These are phyloP conservation scores for Gymnocheta viridis DNA, from an alignment of 2,888 invertebrate genomes.

Conservation along the genomic window DNA sequence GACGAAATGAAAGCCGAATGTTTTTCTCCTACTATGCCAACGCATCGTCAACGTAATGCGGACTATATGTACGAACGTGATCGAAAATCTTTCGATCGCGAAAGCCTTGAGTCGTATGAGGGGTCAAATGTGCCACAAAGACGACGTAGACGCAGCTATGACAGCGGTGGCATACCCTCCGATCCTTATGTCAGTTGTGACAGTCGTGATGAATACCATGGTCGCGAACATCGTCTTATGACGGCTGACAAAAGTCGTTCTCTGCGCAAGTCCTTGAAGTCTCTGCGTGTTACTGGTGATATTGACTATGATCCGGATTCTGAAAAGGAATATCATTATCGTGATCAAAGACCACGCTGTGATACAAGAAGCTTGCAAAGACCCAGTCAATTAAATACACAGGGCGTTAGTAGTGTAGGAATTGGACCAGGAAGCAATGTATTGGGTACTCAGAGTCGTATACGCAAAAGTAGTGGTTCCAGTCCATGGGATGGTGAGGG, in stretches of 20 bases:
- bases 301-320: conserved; percentile 83
- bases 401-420: conserved; percentile 68
- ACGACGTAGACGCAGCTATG: conserved; percentile 80
- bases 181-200: conserved; percentile 82
- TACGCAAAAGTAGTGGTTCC: conserved; percentile 82
- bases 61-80: conserved; percentile 81
- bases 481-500: conserved; percentile 84
- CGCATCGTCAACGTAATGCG: conserved; percentile 58
- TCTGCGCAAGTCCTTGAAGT: conserved; percentile 79
- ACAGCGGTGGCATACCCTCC: conserved; percentile 76
- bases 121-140: conserved; percentile 74
- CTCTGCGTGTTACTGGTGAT: conserved; percentile 79
- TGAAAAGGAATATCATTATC: conserved; percentile 82
- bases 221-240: conserved; percentile 79
- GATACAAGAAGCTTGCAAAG: conserved; percentile 80
- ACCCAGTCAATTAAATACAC: conserved; percentile 76
- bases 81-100: conserved; percentile 81
- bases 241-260: conserved; percentile 78
- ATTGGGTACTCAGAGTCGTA: conserved; percentile 72
- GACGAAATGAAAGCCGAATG: conserved; percentile 71
- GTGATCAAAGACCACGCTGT: conserved; percentile 71
- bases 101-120: conserved; percentile 82
- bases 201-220: conserved; percentile 80
- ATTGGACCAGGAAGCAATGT: conserved; percentile 10
- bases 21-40: conserved; percentile 62